These are phyloP conservation scores for Pseudanteris insignis DNA, from an alignment of 2,888 invertebrate species.

Conservation along the genomic window DNA sequence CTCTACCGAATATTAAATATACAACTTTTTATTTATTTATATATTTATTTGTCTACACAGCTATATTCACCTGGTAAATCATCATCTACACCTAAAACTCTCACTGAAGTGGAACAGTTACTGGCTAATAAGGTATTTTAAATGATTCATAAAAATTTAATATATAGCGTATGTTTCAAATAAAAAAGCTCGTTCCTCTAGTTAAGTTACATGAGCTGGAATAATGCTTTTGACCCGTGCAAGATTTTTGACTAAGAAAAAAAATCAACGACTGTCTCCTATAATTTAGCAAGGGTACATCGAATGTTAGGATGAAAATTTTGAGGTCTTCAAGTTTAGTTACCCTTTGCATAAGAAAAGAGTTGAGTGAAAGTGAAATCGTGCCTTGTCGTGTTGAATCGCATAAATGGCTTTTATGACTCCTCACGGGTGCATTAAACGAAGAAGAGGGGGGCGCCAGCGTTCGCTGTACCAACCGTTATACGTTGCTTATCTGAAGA, in stretches of 20 bases:
- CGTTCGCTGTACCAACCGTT: conserved; percentile 12
- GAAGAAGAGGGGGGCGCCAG: conserved; percentile 20
- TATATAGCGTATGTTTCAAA: no score
- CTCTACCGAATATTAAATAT: no score
- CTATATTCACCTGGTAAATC: conserved; percentile 52
- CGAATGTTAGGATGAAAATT: conserved; percentile 11
- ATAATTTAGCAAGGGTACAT: no score
- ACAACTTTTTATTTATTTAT: no score
- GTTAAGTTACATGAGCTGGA: no score
- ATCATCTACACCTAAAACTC: conserved; percentile 55
- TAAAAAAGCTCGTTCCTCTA: no score
- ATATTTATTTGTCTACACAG: no score
- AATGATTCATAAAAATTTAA: no score
- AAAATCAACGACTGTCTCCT: no score
- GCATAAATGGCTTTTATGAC: conserved; percentile 23
- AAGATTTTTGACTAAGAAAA: no score
- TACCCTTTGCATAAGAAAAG: conserved; percentile 23
- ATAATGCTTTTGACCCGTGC: no score
- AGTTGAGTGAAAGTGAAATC: conserved; percentile 25
- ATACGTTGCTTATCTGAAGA: conserved; percentile 21
- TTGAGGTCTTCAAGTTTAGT: conserved; percentile 12
- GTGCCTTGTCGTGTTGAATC: conserved; percentile 15
- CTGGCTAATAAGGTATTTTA: conserved; percentile 59
- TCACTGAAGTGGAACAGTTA: conserved; percentile 60
- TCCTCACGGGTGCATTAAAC: conserved; percentile 19